Evolutionary conservation across 2,888 invertebrate genomes (phyloP), one percentile per base, ranked within the genome.

Genomic region (Zygothrica quintamaculata): DNA sequence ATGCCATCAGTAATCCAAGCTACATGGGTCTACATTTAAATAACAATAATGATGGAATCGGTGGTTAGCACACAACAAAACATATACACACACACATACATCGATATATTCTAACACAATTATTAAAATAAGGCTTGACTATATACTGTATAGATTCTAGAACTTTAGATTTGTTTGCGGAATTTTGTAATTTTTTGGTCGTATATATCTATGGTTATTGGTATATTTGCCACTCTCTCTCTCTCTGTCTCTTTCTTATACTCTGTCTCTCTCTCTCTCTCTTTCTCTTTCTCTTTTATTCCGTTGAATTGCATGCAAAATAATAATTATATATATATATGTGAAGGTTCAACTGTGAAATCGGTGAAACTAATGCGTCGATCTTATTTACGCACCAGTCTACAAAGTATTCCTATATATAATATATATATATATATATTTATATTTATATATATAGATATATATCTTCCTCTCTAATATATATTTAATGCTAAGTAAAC

Each of bases 1-100:
- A 90, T 79, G 88, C 90, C 78, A 89, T 90, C 74, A 90, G 90
- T 82, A 91, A 90, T 87, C 90, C 90, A 77, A 90, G 89, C 78
- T 90, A 91, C 76, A 90, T 90, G 89, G 90, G 90, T 78, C 87
- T 90, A 74, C 85, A 82, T 75, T 53, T 82, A 65, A 82, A 79
- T 82, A 85, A 82, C 73, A 90, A 89, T 87, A 89, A 88, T 77
- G 90, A 91, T 79, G 90, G 89, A 88, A 87, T 88, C 64, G 86
- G 85, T 87, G 90, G 90, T 90, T 90, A 89, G 89, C 81, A 59
- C 64, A 60, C 15, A 39, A 29, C 8, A 9, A 42, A 4, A 16
- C 15, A 37, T n/a, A n/a, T n/a, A n/a, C n/a, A 55, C 52, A 60
- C 39, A 58, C n/a, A 51, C 22, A 43, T 50, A 59, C 37, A 22